Evolutionary conservation across 2,888 invertebrate species (phyloP).

Genomic region (Acanthosepion pharaonis): DNA sequence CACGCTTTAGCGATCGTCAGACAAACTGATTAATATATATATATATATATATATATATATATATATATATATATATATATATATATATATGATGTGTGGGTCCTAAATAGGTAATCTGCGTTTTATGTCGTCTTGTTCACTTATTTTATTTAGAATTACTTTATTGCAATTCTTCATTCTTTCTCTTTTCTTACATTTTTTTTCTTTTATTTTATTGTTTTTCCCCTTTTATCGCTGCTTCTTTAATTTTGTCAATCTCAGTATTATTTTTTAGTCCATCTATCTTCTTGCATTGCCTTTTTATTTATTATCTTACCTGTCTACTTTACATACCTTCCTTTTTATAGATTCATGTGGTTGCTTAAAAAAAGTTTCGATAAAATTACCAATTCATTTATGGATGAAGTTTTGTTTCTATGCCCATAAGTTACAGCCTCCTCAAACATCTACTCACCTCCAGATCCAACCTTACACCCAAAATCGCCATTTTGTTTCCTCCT

Average conservation of each 20-base stretch:
- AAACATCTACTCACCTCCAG: neutral
- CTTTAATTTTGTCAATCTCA: neutral
- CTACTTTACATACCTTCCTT: neutral
- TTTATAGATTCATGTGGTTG: neutral
- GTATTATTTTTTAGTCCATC: neutral
- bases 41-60: no score
- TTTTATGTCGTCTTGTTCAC: no score
- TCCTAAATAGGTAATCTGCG: no score
- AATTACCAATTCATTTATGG: conserved; percentile 20
- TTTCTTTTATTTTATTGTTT: neutral
- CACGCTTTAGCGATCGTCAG: no score
- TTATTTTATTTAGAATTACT: no score
- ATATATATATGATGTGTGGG: no score
- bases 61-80: no score
- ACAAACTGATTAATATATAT: no score
- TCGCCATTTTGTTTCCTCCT: conserved; percentile 6
- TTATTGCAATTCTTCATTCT: neutral
- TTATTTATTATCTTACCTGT: neutral
- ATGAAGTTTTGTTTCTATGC: conserved; percentile 33
- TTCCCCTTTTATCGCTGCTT: neutral
- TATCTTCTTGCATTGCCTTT: neutral
- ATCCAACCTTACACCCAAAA: neutral
- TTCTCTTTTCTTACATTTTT: neutral
- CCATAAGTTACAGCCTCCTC: neutral
- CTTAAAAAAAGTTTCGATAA: neutral